These are phyloP conservation scores for Sceliomorpha sp. DNA, from an alignment of 2,888 invertebrate species.

Conservation along the genomic window DNA sequence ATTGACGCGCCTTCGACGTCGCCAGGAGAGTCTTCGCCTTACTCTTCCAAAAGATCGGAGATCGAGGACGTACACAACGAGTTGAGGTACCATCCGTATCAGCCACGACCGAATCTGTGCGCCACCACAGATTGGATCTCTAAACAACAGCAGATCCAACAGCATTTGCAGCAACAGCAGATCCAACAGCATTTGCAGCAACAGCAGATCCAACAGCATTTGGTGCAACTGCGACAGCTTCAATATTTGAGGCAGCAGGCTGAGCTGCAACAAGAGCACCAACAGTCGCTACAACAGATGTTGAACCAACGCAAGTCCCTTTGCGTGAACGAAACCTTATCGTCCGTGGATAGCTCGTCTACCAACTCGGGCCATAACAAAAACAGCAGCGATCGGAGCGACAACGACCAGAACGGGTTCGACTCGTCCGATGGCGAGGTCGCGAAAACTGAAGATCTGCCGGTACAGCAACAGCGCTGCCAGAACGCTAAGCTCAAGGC, in stretches of 20 bases:
- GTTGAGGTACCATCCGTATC: neutral
- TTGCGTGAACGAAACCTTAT: slow-evolving; percentile 12
- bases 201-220: slow-evolving; percentile 16
- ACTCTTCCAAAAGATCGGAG: too few species aligned
- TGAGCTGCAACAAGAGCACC: slow-evolving; percentile 6
- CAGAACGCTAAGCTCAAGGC: slow-evolving; percentile 80
- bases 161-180: slow-evolving; percentile 45
- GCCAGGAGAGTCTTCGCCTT: too few species aligned
- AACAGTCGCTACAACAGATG: slow-evolving; percentile 63
- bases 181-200: slow-evolving; percentile 7
- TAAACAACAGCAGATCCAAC: too few species aligned
- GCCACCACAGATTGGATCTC: neutral
- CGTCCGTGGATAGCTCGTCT: slow-evolving; percentile 75
- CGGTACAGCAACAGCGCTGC: too few species aligned
- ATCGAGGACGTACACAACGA: neutral
- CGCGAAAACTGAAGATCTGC: neutral
- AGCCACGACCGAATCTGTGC: neutral
- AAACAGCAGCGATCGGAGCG: slow-evolving; percentile 72
- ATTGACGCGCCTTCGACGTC: slow-evolving; percentile 75
- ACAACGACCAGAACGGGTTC: slow-evolving; percentile 57
- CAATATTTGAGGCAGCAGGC: slow-evolving; percentile 48
- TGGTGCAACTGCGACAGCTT: slow-evolving; percentile 61
- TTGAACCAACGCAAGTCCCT: neutral
- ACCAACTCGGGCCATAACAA: slow-evolving; percentile 81
- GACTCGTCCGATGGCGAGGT: slow-evolving; percentile 14